Percentiles rank a stretch among this genome's conserved stretches.
These are phyloP conservation scores for Parelbella ahira DNA, from an alignment of 2,888 invertebrate species.

Conservation along the genomic window DNA sequence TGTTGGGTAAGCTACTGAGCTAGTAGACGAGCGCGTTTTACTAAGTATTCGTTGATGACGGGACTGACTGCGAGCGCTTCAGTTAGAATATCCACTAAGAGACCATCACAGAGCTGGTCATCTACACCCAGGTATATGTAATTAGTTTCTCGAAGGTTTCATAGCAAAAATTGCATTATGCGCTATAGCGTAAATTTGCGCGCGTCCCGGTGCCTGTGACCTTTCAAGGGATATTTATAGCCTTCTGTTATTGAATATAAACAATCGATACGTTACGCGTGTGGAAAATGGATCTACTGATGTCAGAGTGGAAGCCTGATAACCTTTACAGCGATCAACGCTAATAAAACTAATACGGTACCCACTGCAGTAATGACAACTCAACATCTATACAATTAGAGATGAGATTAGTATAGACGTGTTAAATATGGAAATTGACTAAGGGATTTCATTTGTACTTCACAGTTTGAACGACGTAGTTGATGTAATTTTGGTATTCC, in stretches of 20 bases:
- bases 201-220: conserved; percentile 62
- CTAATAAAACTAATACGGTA: background rate
- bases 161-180: background rate
- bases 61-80: conserved; percentile 72
- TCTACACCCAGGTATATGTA: conserved; percentile 58
- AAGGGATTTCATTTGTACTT: no score
- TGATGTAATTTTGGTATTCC: no score
- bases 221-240: conserved; percentile 69
- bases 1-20: background rate
- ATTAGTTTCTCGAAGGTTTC: background rate
- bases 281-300: conserved; percentile 35
- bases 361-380: no score
- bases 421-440: no score
- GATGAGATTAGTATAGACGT: no score
- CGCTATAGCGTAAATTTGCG: conserved; percentile 31
- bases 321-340: conserved; percentile 27
- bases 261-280: conserved; percentile 54
- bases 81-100: conserved; percentile 66
- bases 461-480: no score
- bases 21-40: no score
- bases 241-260: conserved; percentile 51
- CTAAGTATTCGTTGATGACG: conserved; percentile 70
- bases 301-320: conserved; percentile 23
- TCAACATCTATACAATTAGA: no score
- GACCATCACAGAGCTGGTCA: conserved; percentile 44